Conservation (phyloP, 2,797 vertebrate genomes). For the Anguilla pacifica region DNA sequence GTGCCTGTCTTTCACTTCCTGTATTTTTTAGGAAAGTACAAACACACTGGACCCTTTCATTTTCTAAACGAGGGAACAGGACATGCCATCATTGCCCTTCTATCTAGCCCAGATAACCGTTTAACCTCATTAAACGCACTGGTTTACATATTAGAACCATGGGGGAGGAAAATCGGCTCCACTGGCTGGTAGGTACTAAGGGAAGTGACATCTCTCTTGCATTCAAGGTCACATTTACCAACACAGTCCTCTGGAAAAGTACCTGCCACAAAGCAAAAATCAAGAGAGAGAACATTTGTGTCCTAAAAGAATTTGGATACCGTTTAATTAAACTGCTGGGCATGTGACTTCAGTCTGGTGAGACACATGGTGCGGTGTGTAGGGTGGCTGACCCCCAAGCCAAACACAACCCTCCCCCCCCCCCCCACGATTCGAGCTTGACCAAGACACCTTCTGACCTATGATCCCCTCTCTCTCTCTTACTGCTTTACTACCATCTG, state of each 20-base stretch:
- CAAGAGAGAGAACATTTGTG: no score
- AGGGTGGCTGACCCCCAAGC: background rate
- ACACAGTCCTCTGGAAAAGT: background rate
- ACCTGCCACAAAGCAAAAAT: no score
- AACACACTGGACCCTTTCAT: background rate
- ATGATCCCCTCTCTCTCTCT: no score
- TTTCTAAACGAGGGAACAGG: background rate
- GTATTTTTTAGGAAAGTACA: background rate
- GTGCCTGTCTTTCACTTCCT: background rate
- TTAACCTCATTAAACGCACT: constrained; percentile 19
- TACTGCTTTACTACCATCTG: no score
- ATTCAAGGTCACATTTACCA: background rate
- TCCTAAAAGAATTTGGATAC: no score
- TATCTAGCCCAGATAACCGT: constrained; percentile 2
- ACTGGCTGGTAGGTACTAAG: background rate
- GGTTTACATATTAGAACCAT: constrained; percentile 9
- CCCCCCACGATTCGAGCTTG: no score
- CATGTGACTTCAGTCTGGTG: background rate
- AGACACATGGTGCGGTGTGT: background rate
- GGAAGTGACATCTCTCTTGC: background rate
- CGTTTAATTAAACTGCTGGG: background rate
- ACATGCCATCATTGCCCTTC: background rate
- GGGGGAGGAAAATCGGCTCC: background rate
- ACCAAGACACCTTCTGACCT: no score
- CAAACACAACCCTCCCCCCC: no score